A percentile compares a stretch with the other conserved stretches of the same genome.
Evolutionary conservation across 2,113 vertebrate species (phyloP).

Genomic region (Microcebus ravelobensis): DNA sequence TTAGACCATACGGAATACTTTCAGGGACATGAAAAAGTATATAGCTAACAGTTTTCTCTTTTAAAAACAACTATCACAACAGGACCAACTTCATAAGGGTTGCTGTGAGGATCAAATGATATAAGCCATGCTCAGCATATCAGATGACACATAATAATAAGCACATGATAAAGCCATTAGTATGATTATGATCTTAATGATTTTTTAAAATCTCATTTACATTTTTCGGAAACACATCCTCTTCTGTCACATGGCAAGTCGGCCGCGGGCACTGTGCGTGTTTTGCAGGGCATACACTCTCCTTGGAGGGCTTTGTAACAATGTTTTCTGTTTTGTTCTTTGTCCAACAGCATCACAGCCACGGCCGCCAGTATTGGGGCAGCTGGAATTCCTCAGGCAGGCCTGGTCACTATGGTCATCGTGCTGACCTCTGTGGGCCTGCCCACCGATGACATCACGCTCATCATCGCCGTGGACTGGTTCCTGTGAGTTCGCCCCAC

Average conservation of each 20-base stretch:
- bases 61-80: background rate
- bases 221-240: background rate
- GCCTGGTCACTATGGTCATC: slow-evolving; percentile 98
- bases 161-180: background rate
- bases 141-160: background rate
- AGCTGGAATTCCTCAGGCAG: slow-evolving; percentile 98
- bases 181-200: background rate
- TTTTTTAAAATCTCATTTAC: background rate
- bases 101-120: background rate
- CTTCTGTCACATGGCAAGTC: background rate
- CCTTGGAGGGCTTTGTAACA: background rate
- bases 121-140: background rate
- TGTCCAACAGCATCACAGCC: slow-evolving; percentile 92
- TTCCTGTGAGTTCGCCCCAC: slow-evolving; percentile 92
- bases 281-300: background rate
- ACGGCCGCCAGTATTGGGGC: slow-evolving; percentile 98
- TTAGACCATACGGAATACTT: background rate
- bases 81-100: background rate
- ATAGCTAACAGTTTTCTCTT: background rate
- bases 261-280: accelerated
- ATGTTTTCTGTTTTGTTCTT: slow-evolving; percentile 37
- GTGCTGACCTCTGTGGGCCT: slow-evolving; percentile 97
- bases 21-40: background rate
- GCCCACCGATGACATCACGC: slow-evolving; percentile 96
- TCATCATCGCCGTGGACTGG: slow-evolving; percentile 99